Conservation (phyloP, 2,888 invertebrate species). For the Ochlodes sylvanus region DNA sequence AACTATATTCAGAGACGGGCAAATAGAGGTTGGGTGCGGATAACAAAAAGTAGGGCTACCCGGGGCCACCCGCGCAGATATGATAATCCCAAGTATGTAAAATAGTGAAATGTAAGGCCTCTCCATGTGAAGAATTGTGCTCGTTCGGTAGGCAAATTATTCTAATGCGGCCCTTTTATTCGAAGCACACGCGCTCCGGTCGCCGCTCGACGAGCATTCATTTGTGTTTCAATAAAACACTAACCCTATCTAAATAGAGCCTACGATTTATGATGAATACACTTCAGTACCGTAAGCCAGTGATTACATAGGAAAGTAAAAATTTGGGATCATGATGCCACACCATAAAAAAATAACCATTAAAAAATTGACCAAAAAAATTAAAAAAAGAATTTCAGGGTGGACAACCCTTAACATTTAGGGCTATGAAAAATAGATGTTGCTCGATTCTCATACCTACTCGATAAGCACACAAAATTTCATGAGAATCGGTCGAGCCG, state of each 20-base stretch:
- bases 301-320: slow-evolving; percentile 52
- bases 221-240: slow-evolving; percentile 84
- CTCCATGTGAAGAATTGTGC: slow-evolving; percentile 84
- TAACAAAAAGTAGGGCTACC: slow-evolving; percentile 76
- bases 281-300: slow-evolving; percentile 50
- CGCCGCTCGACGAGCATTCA: slow-evolving; percentile 71
- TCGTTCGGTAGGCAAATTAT: slow-evolving; percentile 81
- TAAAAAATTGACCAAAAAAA: too few species aligned
- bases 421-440: too few species aligned
- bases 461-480: too few species aligned
- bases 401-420: too few species aligned
- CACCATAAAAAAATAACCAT: too few species aligned
- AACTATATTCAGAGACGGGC: slow-evolving; percentile 82
- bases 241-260: slow-evolving; percentile 81
- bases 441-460: too few species aligned
- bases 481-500: too few species aligned
- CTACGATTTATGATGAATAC: slow-evolving; percentile 62
- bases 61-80: slow-evolving; percentile 77
- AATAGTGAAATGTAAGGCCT: slow-evolving; percentile 85
- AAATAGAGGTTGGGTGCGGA: slow-evolving; percentile 80
- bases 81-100: slow-evolving; percentile 84
- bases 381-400: too few species aligned
- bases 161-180: slow-evolving; percentile 84
- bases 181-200: slow-evolving; percentile 77
- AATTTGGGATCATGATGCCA: too few species aligned